Base-by-base conservation (phyloP, 2,888 invertebrate species). In the Parnassius smintheus region DNA sequence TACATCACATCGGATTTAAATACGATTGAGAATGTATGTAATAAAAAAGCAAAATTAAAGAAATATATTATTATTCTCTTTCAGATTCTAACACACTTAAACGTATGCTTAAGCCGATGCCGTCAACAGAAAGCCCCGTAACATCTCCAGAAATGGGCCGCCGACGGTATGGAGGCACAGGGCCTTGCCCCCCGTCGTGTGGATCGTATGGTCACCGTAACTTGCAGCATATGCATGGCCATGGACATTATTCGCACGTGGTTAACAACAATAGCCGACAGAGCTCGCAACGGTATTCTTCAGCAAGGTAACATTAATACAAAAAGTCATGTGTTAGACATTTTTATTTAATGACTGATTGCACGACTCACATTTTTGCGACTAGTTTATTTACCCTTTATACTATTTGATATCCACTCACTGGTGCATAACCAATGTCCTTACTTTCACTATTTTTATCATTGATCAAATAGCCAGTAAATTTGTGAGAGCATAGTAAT, bases 61-160 rank as follows among this genome's bases (percentile, higher is more conserved):
- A 11, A 46, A 46, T 12, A 35, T 35, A 35, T 35, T 35, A 4
- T 4, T 46, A 3, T 1, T 46, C 7, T n/a, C 65, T 72, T 72
- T 85, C 95, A 86, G 97, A 97, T 85, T 96, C 96, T 77, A 96
- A 95, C 80, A 98, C 98, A 9, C 92, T 98, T 73, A 98, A 98
- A 85, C 94, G 97, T 69, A 98, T 98, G 97, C 93, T 98, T 73
- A 98, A 98, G 80, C 98, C 98, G 57, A 96, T 98, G 95, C 96
- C 98, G 35, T 96, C 96, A 72, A 95, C 95, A 64, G 97, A 97
- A 81, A 96, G 96, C 78, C 97, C 97, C 1, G 97, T 96, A 59
- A 97, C 97, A 56, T 97, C 97, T 62, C 97, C 97, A 13, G 97
- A 97, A 92, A 97, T 96, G 96, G 96, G 96, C 22, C 94, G 96